These are phyloP conservation scores for Eupithecia inturbata DNA, from an alignment of 2,888 invertebrate genomes.

Conservation along the genomic window DNA sequence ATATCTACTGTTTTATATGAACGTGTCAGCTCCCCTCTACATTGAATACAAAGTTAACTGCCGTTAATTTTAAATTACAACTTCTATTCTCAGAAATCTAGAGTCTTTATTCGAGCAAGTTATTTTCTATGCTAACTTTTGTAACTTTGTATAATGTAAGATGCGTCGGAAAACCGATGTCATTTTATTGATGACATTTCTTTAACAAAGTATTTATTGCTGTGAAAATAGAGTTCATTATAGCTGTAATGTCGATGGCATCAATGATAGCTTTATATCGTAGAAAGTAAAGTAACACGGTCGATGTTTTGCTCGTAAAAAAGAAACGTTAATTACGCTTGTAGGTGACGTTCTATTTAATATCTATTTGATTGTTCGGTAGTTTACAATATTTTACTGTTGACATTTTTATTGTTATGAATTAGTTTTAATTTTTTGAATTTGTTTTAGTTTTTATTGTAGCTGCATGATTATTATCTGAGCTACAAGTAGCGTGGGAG, in stretches of 20 bases:
- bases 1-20: constrained; percentile 81
- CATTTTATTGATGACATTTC: constrained; percentile 51
- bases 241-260: constrained; percentile 15
- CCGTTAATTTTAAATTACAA: background rate
- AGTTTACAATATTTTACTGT: constrained; percentile 57
- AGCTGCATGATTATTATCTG: constrained; percentile 44
- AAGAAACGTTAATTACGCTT: constrained; percentile 70
- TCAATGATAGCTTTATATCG: constrained; percentile 38
- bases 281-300: constrained; percentile 50
- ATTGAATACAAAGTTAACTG: constrained; percentile 49
- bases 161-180: constrained; percentile 57
- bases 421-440: constrained; percentile 76
- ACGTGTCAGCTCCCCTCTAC: constrained; percentile 74
- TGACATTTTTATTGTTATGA: constrained; percentile 80
- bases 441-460: too few relatives aligned
- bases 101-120: constrained; percentile 38
- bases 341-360: constrained; percentile 77
- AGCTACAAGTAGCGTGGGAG: constrained; percentile 39
- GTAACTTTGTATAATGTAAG: constrained; percentile 38
- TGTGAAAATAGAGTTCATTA: constrained; percentile 48
- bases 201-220: constrained; percentile 43
- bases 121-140: constrained; percentile 16
- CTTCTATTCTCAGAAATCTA: constrained; percentile 33
- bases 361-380: constrained; percentile 73
- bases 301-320: constrained; percentile 76